Evolutionary conservation across 1,140 invertebrate genomes (phyloP).

Genomic region (Bombus sibiricus): DNA sequence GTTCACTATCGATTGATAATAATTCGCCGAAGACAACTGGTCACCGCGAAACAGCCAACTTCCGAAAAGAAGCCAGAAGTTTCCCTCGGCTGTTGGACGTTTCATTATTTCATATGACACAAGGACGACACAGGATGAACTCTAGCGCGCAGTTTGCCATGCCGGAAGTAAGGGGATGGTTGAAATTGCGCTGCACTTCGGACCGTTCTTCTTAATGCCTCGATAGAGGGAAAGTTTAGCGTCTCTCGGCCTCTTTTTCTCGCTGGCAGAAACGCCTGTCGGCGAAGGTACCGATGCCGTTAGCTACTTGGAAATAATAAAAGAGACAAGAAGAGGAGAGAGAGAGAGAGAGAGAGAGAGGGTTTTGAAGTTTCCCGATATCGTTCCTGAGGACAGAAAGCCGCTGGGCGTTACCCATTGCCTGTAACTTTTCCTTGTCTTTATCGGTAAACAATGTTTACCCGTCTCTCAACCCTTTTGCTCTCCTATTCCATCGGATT

Average conservation of each 20-base stretch:
- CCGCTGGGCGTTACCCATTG: slow-evolving; percentile 20
- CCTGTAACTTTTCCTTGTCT: slow-evolving; percentile 57
- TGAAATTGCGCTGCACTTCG: slow-evolving; percentile 64
- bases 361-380: slow-evolving; percentile 55
- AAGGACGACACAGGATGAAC: not conserved
- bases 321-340: slow-evolving; percentile 45
- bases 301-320: slow-evolving; percentile 66
- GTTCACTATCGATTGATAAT: not conserved
- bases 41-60: not conserved
- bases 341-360: not conserved
- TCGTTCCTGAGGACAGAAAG: slow-evolving; percentile 33
- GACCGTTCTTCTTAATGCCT: slow-evolving; percentile 58
- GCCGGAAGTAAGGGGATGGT: not conserved
- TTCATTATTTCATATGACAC: slow-evolving; percentile 29
- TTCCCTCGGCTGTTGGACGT: not conserved
- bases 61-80: not conserved
- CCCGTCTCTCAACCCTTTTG: slow-evolving; percentile 6
- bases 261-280: slow-evolving; percentile 38
- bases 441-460: slow-evolving; percentile 67
- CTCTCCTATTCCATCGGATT: not conserved
- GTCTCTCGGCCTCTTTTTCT: slow-evolving; percentile 26
- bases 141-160: not conserved
- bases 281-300: slow-evolving; percentile 39
- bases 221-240: slow-evolving; percentile 54
- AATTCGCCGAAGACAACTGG: not conserved